Evolutionary conservation across 2,797 vertebrate genomes (phyloP).

Genomic region (Coregonus sp.): DNA sequence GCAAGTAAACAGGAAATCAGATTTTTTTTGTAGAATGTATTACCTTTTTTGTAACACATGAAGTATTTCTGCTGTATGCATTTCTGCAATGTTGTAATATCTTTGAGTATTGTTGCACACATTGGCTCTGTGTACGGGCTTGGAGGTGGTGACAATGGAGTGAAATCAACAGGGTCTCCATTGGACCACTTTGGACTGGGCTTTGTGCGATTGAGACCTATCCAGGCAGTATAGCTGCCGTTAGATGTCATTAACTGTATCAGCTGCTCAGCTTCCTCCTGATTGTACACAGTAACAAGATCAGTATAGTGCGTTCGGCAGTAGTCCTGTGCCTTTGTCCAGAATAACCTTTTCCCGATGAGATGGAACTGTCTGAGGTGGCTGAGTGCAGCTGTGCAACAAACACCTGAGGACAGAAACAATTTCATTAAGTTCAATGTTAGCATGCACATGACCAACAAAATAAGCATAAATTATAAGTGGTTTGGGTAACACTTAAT

Average conservation of each 20-base stretch:
- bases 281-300: conserved; percentile 44
- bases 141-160: fast-evolving
- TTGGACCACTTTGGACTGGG: conserved; percentile 35
- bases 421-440: background rate
- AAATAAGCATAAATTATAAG: background rate
- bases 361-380: background rate
- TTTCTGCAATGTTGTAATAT: background rate
- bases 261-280: background rate
- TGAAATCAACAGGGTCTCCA: fast-evolving
- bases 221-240: background rate
- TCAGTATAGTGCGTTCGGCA: fast-evolving
- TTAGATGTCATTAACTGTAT: background rate
- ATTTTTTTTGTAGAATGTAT: conserved; percentile 3
- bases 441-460: background rate
- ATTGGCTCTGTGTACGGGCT: fast-evolving
- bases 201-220: background rate
- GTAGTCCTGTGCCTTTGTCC: fast-evolving
- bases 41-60: conserved; percentile 52
- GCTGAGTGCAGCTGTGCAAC: conserved; percentile 12
- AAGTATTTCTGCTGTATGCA: background rate
- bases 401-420: conserved; percentile 31
- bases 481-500: no score
- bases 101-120: conserved; percentile 37
- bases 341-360: fast-evolving
- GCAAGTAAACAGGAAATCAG: no score